Evolutionary conservation across 2,888 invertebrate genomes (phyloP).

Genomic region (Ferdinandea cuprea): DNA sequence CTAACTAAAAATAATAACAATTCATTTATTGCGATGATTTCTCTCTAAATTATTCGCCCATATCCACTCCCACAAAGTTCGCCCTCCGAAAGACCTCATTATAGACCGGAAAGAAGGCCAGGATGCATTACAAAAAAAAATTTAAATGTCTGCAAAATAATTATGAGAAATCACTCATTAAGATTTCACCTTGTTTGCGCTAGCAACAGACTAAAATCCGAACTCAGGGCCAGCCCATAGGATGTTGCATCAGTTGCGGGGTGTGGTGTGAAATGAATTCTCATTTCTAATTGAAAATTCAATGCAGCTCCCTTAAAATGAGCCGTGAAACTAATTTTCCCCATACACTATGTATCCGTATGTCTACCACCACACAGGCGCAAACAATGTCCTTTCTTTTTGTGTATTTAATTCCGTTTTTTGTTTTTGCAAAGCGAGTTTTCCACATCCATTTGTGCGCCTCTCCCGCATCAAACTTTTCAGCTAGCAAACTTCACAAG

Average conservation of each 20-base stretch:
- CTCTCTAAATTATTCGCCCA: not conserved
- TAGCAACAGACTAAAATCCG: not conserved
- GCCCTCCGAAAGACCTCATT: constrained; percentile 34
- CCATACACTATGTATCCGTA: constrained; percentile 5
- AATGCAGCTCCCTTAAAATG: constrained; percentile 61
- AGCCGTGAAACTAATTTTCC: constrained; percentile 64
- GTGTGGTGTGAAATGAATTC: constrained; percentile 59
- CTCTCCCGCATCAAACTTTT: constrained; percentile 52
- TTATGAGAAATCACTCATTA: constrained; percentile 67
- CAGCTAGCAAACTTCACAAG: constrained; percentile 1
- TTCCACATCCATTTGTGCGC: constrained; percentile 64
- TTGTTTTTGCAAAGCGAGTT: constrained; percentile 49
- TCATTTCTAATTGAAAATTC: constrained; percentile 70
- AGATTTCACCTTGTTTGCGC: constrained; percentile 21
- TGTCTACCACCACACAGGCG: constrained; percentile 26
- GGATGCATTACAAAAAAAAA: constrained; percentile 7
- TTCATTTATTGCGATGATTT: no score
- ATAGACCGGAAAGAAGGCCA: constrained; percentile 51
- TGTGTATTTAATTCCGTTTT: constrained; percentile 10
- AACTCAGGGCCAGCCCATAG: not conserved
- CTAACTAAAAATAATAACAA: no score
- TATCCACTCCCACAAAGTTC: not conserved
- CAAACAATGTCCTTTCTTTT: constrained; percentile 37
- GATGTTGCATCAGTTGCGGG: constrained; percentile 15
- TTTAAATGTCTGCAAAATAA: constrained; percentile 43